Conservation (phyloP, 2,797 vertebrate genomes). For the Muscicapa striata region DNA sequence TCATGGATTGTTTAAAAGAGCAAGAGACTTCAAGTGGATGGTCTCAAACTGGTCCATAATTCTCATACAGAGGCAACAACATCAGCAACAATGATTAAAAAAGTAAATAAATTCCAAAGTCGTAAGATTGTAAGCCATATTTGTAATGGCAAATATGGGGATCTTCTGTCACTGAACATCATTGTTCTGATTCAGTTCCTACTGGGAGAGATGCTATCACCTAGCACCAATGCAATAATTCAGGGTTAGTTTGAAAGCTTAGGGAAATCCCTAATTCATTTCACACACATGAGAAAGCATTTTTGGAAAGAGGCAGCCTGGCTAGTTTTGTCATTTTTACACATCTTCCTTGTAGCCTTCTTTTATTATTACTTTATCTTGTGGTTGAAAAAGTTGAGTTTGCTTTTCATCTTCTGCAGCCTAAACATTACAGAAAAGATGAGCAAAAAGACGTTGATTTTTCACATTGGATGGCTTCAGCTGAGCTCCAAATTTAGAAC, state of each 20-base stretch:
- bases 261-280: not conserved
- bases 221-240: not conserved
- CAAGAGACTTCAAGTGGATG: not conserved
- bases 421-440: slow-evolving; percentile 28
- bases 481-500: not conserved
- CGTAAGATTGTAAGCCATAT: not conserved
- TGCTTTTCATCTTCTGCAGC: slow-evolving; percentile 18
- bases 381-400: not conserved
- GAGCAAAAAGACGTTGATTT: not conserved
- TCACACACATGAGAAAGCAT: not conserved
- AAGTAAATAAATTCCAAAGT: not conserved
- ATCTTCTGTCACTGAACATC: not conserved
- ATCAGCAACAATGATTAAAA: fast-evolving
- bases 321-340: slow-evolving; percentile 4
- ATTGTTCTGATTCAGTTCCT: not conserved
- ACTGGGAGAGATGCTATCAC: not conserved
- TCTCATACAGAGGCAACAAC: not conserved
- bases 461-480: not conserved
- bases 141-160: not conserved
- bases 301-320: not conserved
- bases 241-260: not conserved
- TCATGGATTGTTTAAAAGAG: not conserved
- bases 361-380: not conserved
- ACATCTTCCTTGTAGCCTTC: not conserved
- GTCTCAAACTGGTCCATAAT: not conserved